Conservation (phyloP, 2,113 vertebrate species). For the Gulo gulo region DNA sequence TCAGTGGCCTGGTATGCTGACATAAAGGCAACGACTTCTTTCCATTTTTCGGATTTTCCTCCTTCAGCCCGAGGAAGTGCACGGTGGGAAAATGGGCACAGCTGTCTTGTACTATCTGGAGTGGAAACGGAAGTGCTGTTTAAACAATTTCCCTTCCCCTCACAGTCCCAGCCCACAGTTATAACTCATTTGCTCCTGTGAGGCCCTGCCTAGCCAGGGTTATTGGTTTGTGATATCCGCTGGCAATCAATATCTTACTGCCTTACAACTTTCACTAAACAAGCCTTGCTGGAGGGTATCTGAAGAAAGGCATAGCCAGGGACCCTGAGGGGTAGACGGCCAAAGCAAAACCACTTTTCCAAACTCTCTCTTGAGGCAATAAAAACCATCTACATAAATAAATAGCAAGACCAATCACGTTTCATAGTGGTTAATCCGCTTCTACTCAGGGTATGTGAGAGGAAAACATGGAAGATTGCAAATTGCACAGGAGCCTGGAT, state of each 20-base stretch:
- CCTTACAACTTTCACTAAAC: slow-evolving; percentile 49
- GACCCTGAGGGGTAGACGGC: not conserved
- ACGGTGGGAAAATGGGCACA: not conserved
- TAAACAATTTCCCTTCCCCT: slow-evolving; percentile 48
- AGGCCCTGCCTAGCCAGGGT: not conserved
- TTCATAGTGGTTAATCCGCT: slow-evolving; percentile 50
- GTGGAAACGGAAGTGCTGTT: slow-evolving; percentile 5
- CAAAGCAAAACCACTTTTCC: slow-evolving; percentile 42
- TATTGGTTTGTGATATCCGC: not conserved
- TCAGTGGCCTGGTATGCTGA: slow-evolving; percentile 7
- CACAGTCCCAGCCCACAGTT: not conserved
- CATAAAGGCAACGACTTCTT: slow-evolving; percentile 47
- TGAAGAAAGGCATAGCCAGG: not conserved
- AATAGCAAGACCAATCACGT: slow-evolving; percentile 17
- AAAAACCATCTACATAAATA: slow-evolving; percentile 38
- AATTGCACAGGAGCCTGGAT: slow-evolving; percentile 52
- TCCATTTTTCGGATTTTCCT: not conserved
- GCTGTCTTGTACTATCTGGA: not conserved
- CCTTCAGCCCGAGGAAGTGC: not conserved
- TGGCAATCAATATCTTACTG: slow-evolving; percentile 60
- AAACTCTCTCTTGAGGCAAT: slow-evolving; percentile 54
- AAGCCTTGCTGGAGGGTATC: slow-evolving; percentile 29
- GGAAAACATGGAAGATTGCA: slow-evolving; percentile 58
- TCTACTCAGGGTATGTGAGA: slow-evolving; percentile 46
- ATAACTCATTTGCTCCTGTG: slow-evolving; percentile 52